Evolutionary conservation across 2,888 invertebrate genomes (phyloP).

Genomic region (Conops quadrifasciatus): DNA sequence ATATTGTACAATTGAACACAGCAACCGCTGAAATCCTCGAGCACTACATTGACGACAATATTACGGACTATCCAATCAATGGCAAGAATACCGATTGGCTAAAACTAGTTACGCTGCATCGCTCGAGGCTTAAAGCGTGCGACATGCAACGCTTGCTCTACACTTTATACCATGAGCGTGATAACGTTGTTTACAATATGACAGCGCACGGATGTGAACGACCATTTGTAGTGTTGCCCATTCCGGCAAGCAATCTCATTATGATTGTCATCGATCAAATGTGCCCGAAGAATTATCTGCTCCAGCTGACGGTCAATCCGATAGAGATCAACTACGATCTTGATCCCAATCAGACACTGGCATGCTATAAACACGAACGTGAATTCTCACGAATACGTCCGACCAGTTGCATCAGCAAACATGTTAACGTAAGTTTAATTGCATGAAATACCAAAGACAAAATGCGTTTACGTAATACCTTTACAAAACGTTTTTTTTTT

Average conservation of each 20-base stretch:
- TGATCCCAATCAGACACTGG: conserved; percentile 69
- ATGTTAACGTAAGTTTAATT: conserved; percentile 73
- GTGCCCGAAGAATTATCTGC: conserved; percentile 69
- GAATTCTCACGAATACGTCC: conserved; percentile 75
- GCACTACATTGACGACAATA: conserved; percentile 67
- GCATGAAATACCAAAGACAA: not conserved
- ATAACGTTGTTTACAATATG: conserved; percentile 67
- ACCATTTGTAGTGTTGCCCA: conserved; percentile 78
- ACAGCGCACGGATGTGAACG: conserved; percentile 65
- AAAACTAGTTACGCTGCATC: conserved; percentile 73
- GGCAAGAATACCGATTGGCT: conserved; percentile 69
- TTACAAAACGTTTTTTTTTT: conserved; percentile 35
- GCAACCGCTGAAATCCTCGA: conserved; percentile 66
- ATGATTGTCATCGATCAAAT: conserved; percentile 78
- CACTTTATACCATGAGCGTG: conserved; percentile 66
- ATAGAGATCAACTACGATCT: conserved; percentile 65
- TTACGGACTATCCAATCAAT: conserved; percentile 64
- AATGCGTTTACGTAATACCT: not conserved
- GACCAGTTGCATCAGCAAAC: conserved; percentile 78
- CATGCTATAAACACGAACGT: conserved; percentile 70
- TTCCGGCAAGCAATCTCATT: conserved; percentile 81
- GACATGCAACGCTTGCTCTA: conserved; percentile 77
- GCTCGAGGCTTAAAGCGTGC: conserved; percentile 85
- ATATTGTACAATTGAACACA: conserved; percentile 69
- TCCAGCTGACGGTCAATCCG: conserved; percentile 64